Evolutionary conservation across 2,888 invertebrate species (phyloP).

Genomic region (Oscheius sp.): DNA sequence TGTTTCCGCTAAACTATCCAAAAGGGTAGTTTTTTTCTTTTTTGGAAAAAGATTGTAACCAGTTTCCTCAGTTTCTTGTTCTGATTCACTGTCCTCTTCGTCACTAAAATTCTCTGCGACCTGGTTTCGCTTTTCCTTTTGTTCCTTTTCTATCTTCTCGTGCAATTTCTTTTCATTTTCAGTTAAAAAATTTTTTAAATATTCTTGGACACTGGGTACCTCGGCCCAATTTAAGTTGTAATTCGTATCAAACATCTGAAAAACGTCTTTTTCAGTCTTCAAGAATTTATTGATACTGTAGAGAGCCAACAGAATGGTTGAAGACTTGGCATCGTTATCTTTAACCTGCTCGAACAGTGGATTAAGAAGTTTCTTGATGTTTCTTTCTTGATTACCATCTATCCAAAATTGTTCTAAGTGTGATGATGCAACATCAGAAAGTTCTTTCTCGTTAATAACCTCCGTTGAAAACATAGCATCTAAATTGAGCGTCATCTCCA

Average conservation of each 20-base stretch:
- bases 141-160: neutral
- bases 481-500: neutral
- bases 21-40: neutral
- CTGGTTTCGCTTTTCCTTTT: neutral
- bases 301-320: neutral
- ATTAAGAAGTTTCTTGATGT: neutral
- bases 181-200: conserved; percentile 3
- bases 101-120: neutral
- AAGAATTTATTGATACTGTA: neutral
- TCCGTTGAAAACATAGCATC: neutral
- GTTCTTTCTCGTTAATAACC: neutral
- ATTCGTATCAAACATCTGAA: neutral
- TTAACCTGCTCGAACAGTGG: neutral
- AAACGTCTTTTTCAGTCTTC: neutral
- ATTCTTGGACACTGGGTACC: neutral
- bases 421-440: neutral
- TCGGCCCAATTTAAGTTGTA: conserved; percentile 17
- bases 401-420: neutral
- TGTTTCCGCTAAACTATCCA: no score
- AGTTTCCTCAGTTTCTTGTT: neutral
- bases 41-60: neutral
- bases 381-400: neutral
- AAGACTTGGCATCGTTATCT: neutral
- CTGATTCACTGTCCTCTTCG: neutral
- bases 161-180: neutral